Evolutionary conservation across 2,113 vertebrate genomes (phyloP), one percentile per base, ranked within the genome.

Genomic region (Oryzias woworae): DNA sequence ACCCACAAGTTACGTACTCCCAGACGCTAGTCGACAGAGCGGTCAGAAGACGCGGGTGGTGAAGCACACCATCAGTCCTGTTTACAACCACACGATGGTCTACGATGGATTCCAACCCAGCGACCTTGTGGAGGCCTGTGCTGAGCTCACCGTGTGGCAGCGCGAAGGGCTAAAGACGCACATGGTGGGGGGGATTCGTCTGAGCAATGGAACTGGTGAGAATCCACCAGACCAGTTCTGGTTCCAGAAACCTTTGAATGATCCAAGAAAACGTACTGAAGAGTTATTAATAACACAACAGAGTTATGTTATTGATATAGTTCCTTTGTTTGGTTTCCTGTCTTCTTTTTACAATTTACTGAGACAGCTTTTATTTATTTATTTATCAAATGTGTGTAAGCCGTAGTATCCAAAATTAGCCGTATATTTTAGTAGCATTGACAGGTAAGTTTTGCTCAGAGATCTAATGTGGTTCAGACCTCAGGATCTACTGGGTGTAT

Each of bases 71-170:
- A 81, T 96, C 77, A 95, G 89, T 79, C 96, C 97, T 0, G 78
- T 92, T 17, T 98, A 94, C 76, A 98, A 99, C 88, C 97, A 99
- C 89, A 98, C 97, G 70, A 99, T 99, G 97, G 97, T 99, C 24
- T 99, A 98, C 0, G 97, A 98, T 0, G 97, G 97, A 69, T 96
- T 99, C 70, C 90, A 93, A 48, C 78, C 78, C 47, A 89, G 89
- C 5, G 97, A 99, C 88, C 78, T 98, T 81, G 84, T 63, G 0
- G 94, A 98, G 85, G 96, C 95, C 0, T 99, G 97, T 1, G 94
- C 95, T 0, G 97, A 99, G 82, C 92, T 98, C 80, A 96, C 94
- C 0, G 87, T 98, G 44, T 98, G 97, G 95, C 94, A 96, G 48
- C 93, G 91, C 0, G 94, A 95, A 0, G 82, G 92, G 23, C 84